A percentile compares a stretch with the other conserved stretches of the same genome.
These are phyloP conservation scores for Argya squamiceps DNA, from an alignment of 2,797 vertebrate genomes.

Conservation along the genomic window DNA sequence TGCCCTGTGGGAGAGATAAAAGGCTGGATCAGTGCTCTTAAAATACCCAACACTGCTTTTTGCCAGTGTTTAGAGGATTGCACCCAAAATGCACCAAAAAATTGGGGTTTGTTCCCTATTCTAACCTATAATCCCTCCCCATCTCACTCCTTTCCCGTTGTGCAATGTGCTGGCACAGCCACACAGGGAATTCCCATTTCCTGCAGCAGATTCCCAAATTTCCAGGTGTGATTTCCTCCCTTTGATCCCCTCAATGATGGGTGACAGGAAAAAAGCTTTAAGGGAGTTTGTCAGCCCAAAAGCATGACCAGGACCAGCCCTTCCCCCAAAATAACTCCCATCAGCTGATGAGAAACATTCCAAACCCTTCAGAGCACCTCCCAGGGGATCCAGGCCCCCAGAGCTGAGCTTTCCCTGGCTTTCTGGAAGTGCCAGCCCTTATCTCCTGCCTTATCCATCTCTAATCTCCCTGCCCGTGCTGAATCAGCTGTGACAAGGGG, in stretches of 20 bases:
- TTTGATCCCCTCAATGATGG: accelerated
- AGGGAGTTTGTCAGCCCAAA: not conserved
- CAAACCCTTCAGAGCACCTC: not conserved
- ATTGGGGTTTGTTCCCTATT: not conserved
- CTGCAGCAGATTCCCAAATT: not conserved
- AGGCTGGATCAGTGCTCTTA: not conserved
- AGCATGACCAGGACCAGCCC: not conserved
- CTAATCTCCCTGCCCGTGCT: not conserved
- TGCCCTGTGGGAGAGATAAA: slow-evolving; percentile 1
- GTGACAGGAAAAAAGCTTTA: not conserved
- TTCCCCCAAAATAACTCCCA: not conserved
- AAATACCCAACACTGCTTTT: not conserved
- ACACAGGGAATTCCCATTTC: not conserved
- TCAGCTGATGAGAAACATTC: not conserved
- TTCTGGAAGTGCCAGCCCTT: not conserved
- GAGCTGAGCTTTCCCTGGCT: not conserved
- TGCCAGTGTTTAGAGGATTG: not conserved
- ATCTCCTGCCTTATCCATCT: not conserved
- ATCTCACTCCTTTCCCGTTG: not conserved
- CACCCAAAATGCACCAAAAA: not conserved
- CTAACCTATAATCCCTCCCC: not conserved
- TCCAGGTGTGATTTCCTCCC: not conserved
- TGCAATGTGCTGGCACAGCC: not conserved
- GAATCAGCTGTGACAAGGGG: not conserved
- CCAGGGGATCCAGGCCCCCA: not conserved